Base-by-base conservation (phyloP, 2,113 vertebrate genomes). In the Cyanoderma ruficeps region DNA sequence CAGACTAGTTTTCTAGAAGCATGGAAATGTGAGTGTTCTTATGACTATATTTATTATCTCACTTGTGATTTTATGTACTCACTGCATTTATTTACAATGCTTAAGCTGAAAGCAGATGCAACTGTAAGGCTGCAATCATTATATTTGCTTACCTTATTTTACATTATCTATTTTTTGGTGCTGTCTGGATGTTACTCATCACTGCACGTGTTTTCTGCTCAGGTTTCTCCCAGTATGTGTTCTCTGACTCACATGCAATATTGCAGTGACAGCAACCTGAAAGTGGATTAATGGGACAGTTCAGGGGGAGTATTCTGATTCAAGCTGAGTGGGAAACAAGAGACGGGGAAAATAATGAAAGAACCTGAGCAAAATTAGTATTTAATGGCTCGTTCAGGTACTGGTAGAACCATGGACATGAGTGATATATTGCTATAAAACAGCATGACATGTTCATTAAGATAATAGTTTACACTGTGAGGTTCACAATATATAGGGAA, bases 71-170 rank as follows among this genome's bases (percentile, higher is more conserved):
- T 68, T 60, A 64, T 59, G 23, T 56, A 50, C 19, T 59, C 22
- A 39, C 7, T 60, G 3, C 31, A 39, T 47, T 52, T 59, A 50
- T 46, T 64, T 52, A 69, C 41, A 60, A n/a, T 22, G 55, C 22
- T 61, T 53, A 46, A 35, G 16, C 23, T 56, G 22, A 77, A 55
- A 70, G 18, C 31, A 69, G 61, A 42, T 61, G 47, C 12, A 77
- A 24, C 35, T 56, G 7, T 28, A 49, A 42, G 44, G 60, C 8
- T 0, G 0, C 37, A 52, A 27, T 33, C 4, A 16, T 46, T 50
- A 2, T 24, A 61, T 61, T 84, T 84, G 25, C 63, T 93, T 61
- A 79, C 12, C 8, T 79, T 56, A 41, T 46, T 83, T 86, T 67
- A 39, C 11, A 27, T 30, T 15, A 61, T 14, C 25, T 46, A 2